Percentiles rank a stretch among this genome's conserved stretches.
phyloP scores from a whole-genome alignment of 2,888 invertebrate genomes.

The Neoitamus cyanurus region DNA sequence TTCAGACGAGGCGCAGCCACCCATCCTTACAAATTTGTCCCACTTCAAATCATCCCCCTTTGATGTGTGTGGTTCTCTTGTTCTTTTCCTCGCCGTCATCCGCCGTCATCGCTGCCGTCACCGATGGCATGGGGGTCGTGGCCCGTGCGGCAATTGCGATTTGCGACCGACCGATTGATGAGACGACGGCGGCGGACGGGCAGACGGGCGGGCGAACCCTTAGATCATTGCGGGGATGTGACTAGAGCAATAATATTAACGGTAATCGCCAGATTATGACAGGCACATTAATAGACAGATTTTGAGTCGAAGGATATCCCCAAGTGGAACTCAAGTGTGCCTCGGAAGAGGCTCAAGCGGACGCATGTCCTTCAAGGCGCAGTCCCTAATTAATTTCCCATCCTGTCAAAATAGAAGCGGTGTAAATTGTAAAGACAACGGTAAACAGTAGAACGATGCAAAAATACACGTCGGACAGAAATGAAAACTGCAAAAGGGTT shows the following conservation, averaged over 20 bases:
- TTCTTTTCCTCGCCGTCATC: background rate
- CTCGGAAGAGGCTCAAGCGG: too few species aligned
- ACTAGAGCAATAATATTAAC: background rate
- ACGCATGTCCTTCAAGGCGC: too few species aligned
- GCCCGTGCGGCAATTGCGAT: too few species aligned
- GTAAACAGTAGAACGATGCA: too few species aligned
- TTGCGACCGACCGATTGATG: too few species aligned
- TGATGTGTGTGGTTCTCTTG: background rate
- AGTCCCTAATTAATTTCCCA: too few species aligned
- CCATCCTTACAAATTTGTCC: background rate
- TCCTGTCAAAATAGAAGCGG: too few species aligned
- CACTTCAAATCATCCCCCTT: background rate
- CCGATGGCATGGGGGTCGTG: too few species aligned
- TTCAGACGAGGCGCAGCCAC: background rate
- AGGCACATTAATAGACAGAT: background rate
- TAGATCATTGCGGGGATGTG: background rate
- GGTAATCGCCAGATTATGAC: background rate
- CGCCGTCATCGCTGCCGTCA: too few species aligned
- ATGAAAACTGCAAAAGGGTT: too few species aligned
- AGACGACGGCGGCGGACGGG: background rate
- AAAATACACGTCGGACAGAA: too few species aligned
- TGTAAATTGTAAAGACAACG: too few species aligned
- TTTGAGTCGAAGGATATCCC: background rate
- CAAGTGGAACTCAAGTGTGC: background rate
- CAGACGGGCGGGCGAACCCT: background rate